Conservation (phyloP, 2,888 invertebrate species). For the Rhaphigaster nebulosa region DNA sequence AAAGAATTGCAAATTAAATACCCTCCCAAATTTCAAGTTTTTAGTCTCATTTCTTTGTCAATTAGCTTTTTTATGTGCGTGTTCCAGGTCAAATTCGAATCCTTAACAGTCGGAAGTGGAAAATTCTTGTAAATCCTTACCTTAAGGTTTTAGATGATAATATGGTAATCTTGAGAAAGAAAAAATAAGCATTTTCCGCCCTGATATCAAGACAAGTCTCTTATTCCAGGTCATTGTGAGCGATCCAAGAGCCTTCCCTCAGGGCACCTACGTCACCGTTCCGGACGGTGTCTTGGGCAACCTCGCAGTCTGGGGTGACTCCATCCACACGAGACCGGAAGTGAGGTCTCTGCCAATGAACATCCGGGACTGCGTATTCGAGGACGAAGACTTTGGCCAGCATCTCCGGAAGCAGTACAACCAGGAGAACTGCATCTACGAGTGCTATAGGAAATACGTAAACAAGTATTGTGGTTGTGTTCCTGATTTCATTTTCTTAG, state of each 20-base stretch:
- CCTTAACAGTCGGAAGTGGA: no score
- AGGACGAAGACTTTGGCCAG: conserved; percentile 64
- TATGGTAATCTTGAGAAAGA: no score
- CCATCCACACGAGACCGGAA: conserved; percentile 65
- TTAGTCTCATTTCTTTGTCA: no score
- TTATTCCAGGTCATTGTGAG: conserved; percentile 65
- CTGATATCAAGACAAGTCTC: not conserved
- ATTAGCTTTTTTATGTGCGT: no score
- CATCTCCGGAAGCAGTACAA: conserved; percentile 65
- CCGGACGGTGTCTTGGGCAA: conserved; percentile 65
- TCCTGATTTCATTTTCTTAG: conserved; percentile 67
- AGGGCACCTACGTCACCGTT: conserved; percentile 66
- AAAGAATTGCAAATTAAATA: no score
- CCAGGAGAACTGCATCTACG: conserved; percentile 67
- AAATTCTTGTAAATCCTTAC: no score
- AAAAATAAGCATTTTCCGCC: no score
- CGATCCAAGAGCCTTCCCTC: conserved; percentile 66
- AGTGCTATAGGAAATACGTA: conserved; percentile 67
- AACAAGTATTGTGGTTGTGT: conserved; percentile 67
- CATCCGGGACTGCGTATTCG: conserved; percentile 66
- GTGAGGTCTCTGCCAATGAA: conserved; percentile 65
- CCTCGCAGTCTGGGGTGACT: conserved; percentile 66
- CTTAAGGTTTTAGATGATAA: no score
- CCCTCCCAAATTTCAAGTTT: no score
- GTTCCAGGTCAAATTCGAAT: no score